These are phyloP conservation scores for Gymnocypris eckloni DNA, from an alignment of 2,797 vertebrate species.

Conservation along the genomic window DNA sequence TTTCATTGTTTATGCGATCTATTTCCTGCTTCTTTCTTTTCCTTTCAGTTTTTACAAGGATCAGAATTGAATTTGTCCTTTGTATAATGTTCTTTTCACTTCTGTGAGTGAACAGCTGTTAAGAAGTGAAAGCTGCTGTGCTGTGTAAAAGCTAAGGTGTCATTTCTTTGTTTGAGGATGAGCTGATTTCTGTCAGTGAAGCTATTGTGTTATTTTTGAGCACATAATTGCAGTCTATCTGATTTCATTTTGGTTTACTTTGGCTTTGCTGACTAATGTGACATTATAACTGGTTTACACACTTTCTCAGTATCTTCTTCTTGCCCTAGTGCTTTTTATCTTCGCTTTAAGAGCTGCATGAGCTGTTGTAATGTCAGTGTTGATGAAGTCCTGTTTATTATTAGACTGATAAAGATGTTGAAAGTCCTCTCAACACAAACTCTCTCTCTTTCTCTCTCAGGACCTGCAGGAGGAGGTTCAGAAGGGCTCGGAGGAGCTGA, in stretches of 20 bases:
- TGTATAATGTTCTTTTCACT: not conserved
- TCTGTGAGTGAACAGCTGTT: not conserved
- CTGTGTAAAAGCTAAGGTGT: not conserved
- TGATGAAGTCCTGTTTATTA: slow-evolving; percentile 10
- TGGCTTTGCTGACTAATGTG: not conserved
- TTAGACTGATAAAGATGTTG: not conserved
- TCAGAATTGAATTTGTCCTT: not conserved
- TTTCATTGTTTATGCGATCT: not conserved
- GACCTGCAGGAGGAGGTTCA: slow-evolving; percentile 95
- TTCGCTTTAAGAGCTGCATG: slow-evolving; percentile 1
- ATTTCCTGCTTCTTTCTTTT: not conserved
- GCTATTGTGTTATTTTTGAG: not conserved
- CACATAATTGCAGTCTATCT: not conserved
- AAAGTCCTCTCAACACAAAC: not conserved
- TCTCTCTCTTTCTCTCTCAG: slow-evolving; percentile 67
- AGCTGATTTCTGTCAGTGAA: not conserved
- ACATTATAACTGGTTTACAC: slow-evolving; percentile 5
- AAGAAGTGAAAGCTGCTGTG: slow-evolving; percentile 11
- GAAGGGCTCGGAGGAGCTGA: slow-evolving; percentile 86
- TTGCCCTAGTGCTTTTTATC: not conserved
- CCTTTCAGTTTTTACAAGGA: not conserved
- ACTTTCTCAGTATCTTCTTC: not conserved
- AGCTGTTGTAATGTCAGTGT: not conserved
- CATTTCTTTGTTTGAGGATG: not conserved
- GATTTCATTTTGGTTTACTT: not conserved